phyloP scores from a whole-genome alignment of 2,888 invertebrate species.

The Eudasyphora cyanicolor region DNA sequence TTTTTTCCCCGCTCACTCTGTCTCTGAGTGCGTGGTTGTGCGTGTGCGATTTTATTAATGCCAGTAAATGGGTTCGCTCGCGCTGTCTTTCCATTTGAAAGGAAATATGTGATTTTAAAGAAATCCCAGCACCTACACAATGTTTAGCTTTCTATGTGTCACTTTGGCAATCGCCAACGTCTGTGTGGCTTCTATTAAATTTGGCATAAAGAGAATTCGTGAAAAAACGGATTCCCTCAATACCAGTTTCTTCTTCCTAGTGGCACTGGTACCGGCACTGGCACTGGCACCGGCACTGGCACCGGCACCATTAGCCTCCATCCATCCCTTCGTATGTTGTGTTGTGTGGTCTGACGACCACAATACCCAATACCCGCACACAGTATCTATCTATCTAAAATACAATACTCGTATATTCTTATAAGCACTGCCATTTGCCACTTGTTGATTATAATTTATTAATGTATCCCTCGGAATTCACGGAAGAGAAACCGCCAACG shows the following conservation, averaged over 20 bases:
- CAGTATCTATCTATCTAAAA: no score
- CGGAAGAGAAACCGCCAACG: neutral
- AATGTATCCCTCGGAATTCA: constrained; percentile 17
- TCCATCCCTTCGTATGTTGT: neutral
- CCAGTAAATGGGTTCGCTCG: no score
- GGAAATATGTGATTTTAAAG: neutral
- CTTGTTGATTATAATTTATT: constrained; percentile 62
- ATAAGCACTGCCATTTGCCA: constrained; percentile 13
- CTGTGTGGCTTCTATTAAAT: neutral
- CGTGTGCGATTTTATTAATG: no score
- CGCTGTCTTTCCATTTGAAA: neutral
- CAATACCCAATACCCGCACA: neutral
- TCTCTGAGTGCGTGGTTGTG: neutral
- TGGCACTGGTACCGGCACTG: no score
- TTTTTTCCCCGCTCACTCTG: neutral
- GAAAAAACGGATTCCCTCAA: constrained; percentile 1
- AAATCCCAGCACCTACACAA: neutral
- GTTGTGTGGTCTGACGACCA: neutral
- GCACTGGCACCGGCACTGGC: no score
- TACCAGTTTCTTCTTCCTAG: neutral
- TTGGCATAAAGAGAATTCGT: constrained; percentile 9
- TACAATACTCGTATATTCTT: neutral
- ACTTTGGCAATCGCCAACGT: neutral
- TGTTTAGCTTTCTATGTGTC: neutral
- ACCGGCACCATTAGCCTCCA: no score